Evolutionary conservation across 2,797 vertebrate species (phyloP), one percentile per base, ranked within the genome.

Genomic region (Myotis vivesi): DNA sequence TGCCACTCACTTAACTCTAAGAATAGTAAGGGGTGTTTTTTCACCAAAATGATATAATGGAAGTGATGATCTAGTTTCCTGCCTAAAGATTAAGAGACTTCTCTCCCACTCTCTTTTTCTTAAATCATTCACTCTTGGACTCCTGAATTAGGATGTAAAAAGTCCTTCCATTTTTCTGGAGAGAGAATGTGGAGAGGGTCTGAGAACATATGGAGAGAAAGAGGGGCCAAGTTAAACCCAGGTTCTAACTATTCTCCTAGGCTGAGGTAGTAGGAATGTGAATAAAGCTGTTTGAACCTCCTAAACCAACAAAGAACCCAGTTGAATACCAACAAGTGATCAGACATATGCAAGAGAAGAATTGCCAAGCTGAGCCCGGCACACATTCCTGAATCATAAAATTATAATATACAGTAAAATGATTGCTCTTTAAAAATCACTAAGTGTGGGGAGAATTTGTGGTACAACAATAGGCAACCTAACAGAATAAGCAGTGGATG

Each of bases 101-200:
- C 4, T 69, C 5, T 75, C 64, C 4, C 3, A 62, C 3, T n/a
- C 80, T 15, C 41, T 76, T 62, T 83, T 22, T 69, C 55, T 81
- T 68, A 7, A 87, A 23, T 2, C 25, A 68, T 68, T 84, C 8
- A 76, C 2, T 57, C 36, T 33, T 25, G 8, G 20, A 75, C 16
- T 86, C n/a, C 41, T 23, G 19, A 75, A 41, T 72, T 9, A 20
- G 51, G 16, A 44, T 28, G 7, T 30, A 66, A 85, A 30, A 69
- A 25, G 9, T 59, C 8, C 3, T 75, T 51, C 19, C 11, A 44
- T 3, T 3, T 25, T 82, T 49, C 38, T 12, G 13, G 36, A 49
- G 10, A 83, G 25, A 55, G 1, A 0, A 3, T 0, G 0, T 51
- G 0, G 0, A 33, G 23, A 51, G 0, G 0, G 1, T 38, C 15